These are phyloP conservation scores for Pantala flavescens DNA, from an alignment of 1,140 invertebrate genomes.

Conservation along the genomic window DNA sequence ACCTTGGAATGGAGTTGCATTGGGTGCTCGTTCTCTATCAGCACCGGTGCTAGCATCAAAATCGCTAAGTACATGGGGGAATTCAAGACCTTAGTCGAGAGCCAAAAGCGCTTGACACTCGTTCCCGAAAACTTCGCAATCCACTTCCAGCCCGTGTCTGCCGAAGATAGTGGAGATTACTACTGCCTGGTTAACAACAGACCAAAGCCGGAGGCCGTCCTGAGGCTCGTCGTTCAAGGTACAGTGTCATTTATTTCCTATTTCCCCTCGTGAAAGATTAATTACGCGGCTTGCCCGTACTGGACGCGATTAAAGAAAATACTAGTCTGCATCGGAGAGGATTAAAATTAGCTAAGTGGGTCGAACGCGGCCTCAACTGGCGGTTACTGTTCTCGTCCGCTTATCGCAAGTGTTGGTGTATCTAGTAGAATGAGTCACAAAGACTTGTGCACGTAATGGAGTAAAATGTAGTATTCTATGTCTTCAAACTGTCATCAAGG, in stretches of 20 bases:
- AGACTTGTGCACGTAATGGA: no score
- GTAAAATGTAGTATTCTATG: no score
- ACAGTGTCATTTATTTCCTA: conserved; percentile 17
- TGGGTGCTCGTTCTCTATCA: conserved; percentile 28
- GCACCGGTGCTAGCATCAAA: conserved; percentile 26
- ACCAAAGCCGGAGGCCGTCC: conserved; percentile 47
- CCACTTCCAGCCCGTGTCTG: conserved; percentile 47
- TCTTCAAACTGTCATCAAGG: no score
- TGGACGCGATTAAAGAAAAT: no score
- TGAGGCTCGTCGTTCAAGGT: conserved; percentile 57
- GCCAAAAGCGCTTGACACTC: conserved; percentile 43
- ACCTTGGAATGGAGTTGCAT: conserved; percentile 49
- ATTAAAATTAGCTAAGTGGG: no score
- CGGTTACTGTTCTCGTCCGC: no score
- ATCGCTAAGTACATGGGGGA: conserved; percentile 42
- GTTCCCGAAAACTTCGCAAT: conserved; percentile 49
- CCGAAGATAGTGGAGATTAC: conserved; percentile 53
- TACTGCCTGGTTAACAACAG: conserved; percentile 55
- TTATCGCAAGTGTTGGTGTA: no score
- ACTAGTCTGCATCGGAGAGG: no score
- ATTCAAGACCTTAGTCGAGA: conserved; percentile 41
- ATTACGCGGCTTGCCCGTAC: no score
- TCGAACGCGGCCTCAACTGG: no score
- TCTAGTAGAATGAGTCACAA: no score
- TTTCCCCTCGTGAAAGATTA: no score